A percentile compares a stretch with the other conserved stretches of the same genome.
Evolutionary conservation across 2,113 vertebrate genomes (phyloP).

Genomic region (Oncorhynchus kisutch): DNA sequence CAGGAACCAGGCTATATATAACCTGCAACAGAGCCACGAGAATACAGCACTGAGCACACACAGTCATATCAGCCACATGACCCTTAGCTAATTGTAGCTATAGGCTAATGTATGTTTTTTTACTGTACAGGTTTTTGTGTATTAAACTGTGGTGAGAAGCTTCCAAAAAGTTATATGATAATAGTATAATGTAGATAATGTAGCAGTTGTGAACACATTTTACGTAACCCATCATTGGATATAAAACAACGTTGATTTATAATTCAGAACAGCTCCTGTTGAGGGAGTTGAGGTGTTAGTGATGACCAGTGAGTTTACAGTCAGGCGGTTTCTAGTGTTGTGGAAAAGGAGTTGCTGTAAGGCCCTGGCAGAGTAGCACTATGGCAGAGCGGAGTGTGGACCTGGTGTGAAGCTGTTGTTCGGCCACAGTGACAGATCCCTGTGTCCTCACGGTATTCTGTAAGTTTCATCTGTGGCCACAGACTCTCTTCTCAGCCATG

Average conservation of each 20-base stretch:
- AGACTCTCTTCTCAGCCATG: constrained; percentile 9
- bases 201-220: no score
- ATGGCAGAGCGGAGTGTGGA: constrained; percentile 45
- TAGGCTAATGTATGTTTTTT: no score
- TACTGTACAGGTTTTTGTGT: no score
- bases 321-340: not conserved
- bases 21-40: constrained; percentile 42
- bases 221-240: not conserved
- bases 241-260: not conserved
- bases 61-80: not conserved
- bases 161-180: no score
- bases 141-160: no score
- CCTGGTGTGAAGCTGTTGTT: constrained; percentile 43
- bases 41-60: constrained; percentile 4
- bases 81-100: not conserved
- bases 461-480: constrained; percentile 15
- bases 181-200: no score
- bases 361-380: constrained; percentile 27
- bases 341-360: constrained; percentile 31
- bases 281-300: not conserved
- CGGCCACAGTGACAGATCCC: constrained; percentile 31
- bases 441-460: constrained; percentile 32
- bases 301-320: not conserved
- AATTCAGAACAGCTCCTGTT: not conserved
- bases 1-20: constrained; percentile 34